These are phyloP conservation scores for Orycteropus afer DNA, from an alignment of 2,113 vertebrate genomes.

Conservation along the genomic window DNA sequence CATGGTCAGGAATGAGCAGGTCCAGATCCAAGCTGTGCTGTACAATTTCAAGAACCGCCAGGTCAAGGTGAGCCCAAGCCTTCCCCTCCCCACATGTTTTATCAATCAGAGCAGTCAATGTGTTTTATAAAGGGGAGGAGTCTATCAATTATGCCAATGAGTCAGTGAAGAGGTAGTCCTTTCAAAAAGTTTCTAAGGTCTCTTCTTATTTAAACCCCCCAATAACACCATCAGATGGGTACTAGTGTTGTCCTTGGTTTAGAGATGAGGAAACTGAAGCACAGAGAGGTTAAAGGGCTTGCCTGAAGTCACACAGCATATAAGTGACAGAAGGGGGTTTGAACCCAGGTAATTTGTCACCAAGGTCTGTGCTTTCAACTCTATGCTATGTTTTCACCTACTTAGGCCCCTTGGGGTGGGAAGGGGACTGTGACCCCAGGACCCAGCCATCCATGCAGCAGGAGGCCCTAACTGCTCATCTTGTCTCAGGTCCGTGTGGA, in stretches of 20 bases:
- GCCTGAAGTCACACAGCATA: background rate
- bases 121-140: background rate
- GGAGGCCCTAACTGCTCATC: too few relatives aligned
- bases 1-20: conserved; percentile 65
- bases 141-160: background rate
- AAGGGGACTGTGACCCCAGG: background rate
- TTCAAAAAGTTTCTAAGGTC: background rate
- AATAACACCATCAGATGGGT: background rate
- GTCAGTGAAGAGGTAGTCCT: background rate
- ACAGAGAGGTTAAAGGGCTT: background rate
- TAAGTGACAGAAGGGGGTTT: background rate
- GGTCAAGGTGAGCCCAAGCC: conserved; percentile 18
- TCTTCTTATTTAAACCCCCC: background rate
- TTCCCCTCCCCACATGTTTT: background rate
- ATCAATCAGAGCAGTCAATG: background rate
- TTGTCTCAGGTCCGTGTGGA: conserved; percentile 85
- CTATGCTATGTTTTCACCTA: background rate
- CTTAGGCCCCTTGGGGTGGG: background rate
- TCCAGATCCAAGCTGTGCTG: conserved; percentile 70
- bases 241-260: background rate
- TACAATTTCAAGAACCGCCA: conserved; percentile 36
- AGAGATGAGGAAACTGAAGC: background rate
- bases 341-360: background rate
- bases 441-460: background rate
- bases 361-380: background rate